Base-by-base conservation (phyloP, 2,888 invertebrate species). In the Mesoligia furuncula region DNA sequence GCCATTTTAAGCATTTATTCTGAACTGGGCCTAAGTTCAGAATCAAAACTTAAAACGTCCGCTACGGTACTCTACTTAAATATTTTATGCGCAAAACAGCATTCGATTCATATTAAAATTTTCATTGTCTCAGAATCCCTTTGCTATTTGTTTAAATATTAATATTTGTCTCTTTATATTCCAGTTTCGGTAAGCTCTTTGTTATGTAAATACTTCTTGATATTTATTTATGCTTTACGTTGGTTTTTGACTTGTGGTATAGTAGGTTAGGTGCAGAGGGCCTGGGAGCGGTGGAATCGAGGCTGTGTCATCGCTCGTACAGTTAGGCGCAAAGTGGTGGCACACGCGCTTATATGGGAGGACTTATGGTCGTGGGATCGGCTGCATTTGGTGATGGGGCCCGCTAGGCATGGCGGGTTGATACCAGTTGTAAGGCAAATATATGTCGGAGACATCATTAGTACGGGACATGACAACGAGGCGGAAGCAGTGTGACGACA, bases 91-190 rank as follows among this genome's bases (percentile, higher is more conserved):
- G 27, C 31, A 48, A 75, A 78, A 76, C 62, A 76, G 54, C 48
- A 79, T 79, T 78, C 77, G 73, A 84, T 81, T 72, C 79, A 54
- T 81, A 75, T 73, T 69, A 81, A 81, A 73, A 80, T 84, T 85
- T 84, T 77, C 76, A 85, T 85, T 79, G 42, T 42, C 42, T 42
- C 54, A 74, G 57, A 66, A 83, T 87, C 83, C 70, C 57, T 86
- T 85, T 77, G 73, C 69, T 67, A 74, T 79, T 79, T 75, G 59
- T 81, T 84, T 77, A 62, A 88, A 88, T 89, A 87, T 89, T 83
- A 83, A 87, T 72, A 83, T 42, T n/a, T n/a, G 31, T 77, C 51
- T 81, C 81, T 85, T 67, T 74, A 75, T 72, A 75, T 74, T 65
- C 62, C 57, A 70, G 70, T 75, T 83, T 77, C 59, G 66, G 73